Percentiles rank a stretch among this genome's conserved stretches.
Conservation (phyloP, 2,888 invertebrate genomes). For the Reticulitermes lucifugus region DNA sequence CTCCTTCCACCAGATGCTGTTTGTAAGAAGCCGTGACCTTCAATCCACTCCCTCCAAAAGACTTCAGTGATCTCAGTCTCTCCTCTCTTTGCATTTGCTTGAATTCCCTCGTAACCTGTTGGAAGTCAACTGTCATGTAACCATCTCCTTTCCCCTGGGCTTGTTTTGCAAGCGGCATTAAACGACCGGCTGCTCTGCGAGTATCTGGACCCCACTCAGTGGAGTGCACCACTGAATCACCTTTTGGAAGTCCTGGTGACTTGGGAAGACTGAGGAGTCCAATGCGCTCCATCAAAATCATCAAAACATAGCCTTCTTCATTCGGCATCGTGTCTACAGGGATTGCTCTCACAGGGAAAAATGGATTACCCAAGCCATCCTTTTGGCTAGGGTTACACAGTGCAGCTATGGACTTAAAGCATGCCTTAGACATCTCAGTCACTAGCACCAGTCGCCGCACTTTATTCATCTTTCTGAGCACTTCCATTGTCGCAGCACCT, state of each 20-base stretch:
- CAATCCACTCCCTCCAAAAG: background rate
- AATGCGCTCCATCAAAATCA: conserved; percentile 8
- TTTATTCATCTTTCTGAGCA: background rate
- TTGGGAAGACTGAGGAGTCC: background rate
- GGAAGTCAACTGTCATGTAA: background rate
- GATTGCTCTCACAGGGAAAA: background rate
- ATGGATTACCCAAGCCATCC: background rate
- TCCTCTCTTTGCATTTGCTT: background rate
- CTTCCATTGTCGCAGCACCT: background rate
- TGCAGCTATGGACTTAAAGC: background rate
- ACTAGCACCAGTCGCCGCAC: background rate
- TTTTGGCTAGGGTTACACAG: background rate
- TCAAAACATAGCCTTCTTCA: background rate
- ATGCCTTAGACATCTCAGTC: background rate
- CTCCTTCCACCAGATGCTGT: background rate
- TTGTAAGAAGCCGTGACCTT: background rate
- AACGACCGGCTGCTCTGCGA: background rate
- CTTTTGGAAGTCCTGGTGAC: background rate
- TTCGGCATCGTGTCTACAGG: background rate
- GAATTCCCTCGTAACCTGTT: background rate
- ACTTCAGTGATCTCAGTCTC: background rate
- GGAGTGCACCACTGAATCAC: background rate
- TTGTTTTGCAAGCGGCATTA: background rate
- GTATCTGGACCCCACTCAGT: background rate
- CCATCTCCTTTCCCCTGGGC: too few relatives aligned